Percentiles rank a stretch among this genome's conserved stretches.
Conservation (phyloP, 1,140 invertebrate genomes). For the Melipona quadrifasciata region DNA sequence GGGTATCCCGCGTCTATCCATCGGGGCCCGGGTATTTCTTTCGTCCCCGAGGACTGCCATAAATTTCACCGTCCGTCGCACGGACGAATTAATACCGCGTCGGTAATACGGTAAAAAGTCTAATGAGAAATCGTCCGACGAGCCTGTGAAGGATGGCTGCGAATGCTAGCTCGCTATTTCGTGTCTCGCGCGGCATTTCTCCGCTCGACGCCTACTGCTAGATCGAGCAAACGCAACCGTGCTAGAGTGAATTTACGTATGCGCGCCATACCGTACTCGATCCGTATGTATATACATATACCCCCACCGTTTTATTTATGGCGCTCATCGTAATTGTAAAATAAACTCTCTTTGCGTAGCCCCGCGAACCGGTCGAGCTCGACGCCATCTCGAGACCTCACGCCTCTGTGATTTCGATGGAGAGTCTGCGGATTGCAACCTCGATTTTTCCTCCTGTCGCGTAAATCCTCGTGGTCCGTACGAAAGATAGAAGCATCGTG, state of each 20-base stretch:
- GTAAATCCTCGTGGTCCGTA: neutral
- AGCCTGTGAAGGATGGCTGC: conserved; percentile 53
- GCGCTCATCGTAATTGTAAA: conserved; percentile 63
- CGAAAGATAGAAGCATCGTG: no score
- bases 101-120: conserved; percentile 57
- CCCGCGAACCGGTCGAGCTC: conserved; percentile 46
- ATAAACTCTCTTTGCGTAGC: conserved; percentile 47
- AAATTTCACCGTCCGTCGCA: conserved; percentile 47
- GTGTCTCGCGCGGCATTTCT: neutral
- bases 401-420: neutral
- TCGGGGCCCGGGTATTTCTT: conserved; percentile 36
- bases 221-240: neutral
- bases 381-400: conserved; percentile 11
- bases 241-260: neutral
- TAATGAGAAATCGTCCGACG: conserved; percentile 64
- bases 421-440: neutral
- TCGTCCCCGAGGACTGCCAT: conserved; percentile 43
- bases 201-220: neutral
- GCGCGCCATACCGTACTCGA: neutral
- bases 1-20: conserved; percentile 48
- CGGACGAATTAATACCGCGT: conserved; percentile 55
- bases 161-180: conserved; percentile 48
- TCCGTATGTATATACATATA: conserved; percentile 16
- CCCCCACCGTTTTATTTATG: conserved; percentile 56
- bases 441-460: no score